These are phyloP conservation scores for Heliconius cydno DNA, from an alignment of 2,888 invertebrate species.

Conservation along the genomic window DNA sequence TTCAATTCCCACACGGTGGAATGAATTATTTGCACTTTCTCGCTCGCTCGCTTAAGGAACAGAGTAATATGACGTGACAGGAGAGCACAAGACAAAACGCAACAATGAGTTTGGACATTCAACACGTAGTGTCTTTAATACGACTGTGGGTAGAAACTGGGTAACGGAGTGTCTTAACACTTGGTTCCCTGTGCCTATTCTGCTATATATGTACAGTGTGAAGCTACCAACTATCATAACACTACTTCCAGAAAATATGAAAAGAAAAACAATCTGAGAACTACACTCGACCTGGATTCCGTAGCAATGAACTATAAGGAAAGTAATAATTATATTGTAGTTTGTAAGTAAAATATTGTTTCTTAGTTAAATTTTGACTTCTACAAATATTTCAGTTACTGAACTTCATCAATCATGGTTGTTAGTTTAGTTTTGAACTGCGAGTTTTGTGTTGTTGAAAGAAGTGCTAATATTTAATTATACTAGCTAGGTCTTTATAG, in stretches of 20 bases:
- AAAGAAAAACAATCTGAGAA: background rate
- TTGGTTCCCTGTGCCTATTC: background rate
- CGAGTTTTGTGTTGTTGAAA: background rate
- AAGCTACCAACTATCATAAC: background rate
- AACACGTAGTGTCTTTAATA: background rate
- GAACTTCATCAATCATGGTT: conserved; percentile 23
- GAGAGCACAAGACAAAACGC: too few species aligned
- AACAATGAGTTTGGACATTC: too few species aligned
- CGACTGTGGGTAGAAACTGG: background rate
- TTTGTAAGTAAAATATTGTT: conserved; percentile 20
- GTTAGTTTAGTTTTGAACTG: conserved; percentile 1
- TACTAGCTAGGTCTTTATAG: too few species aligned
- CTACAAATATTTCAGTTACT: conserved; percentile 9
- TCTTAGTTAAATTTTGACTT: conserved; percentile 19
- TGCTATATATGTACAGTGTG: too few species aligned
- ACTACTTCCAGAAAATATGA: background rate
- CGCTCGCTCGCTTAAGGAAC: too few species aligned
- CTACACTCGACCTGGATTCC: background rate
- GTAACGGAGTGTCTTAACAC: background rate
- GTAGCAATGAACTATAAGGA: background rate
- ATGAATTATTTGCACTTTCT: too few species aligned
- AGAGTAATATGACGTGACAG: too few species aligned
- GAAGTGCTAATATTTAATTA: background rate
- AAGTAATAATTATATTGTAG: conserved; percentile 9
- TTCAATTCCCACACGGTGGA: too few species aligned